A percentile compares a stretch with the other conserved stretches of the same genome.
phyloP scores from a whole-genome alignment of 2,797 vertebrate species.

The Podargus strigoides region DNA sequence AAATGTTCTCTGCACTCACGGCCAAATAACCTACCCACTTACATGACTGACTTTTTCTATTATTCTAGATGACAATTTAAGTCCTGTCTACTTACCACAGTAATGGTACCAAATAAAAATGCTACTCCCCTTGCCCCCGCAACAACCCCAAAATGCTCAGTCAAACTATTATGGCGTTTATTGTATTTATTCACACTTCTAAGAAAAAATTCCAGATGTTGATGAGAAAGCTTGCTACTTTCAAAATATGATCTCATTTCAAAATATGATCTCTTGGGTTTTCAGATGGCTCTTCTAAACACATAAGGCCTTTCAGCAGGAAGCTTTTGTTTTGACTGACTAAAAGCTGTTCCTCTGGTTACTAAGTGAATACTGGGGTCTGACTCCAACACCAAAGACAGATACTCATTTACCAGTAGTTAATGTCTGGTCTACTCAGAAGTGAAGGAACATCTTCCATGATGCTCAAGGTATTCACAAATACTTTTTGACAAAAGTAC shows the following conservation, averaged over 20 bases:
- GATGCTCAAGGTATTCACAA: neutral
- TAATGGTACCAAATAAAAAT: neutral
- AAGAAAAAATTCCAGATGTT: neutral
- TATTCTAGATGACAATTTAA: neutral
- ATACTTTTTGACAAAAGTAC: neutral
- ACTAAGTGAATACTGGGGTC: neutral
- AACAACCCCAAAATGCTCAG: neutral
- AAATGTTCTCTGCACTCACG: neutral
- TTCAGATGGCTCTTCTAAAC: neutral
- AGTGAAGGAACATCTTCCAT: neutral
- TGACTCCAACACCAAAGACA: neutral
- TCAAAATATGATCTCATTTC: neutral
- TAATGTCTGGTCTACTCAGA: neutral
- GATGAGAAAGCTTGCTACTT: neutral
- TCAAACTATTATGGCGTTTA: neutral
- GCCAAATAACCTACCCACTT: neutral
- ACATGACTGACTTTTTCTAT: neutral
- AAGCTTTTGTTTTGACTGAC: neutral
- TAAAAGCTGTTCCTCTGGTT: neutral
- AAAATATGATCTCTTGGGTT: neutral
- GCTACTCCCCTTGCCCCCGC: neutral
- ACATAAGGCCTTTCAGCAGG: neutral
- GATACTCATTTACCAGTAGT: neutral
- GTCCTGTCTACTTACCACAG: neutral
- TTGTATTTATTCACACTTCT: neutral